phyloP scores from a whole-genome alignment of 2,888 invertebrate genomes.

The Agapetus fuscipes region DNA sequence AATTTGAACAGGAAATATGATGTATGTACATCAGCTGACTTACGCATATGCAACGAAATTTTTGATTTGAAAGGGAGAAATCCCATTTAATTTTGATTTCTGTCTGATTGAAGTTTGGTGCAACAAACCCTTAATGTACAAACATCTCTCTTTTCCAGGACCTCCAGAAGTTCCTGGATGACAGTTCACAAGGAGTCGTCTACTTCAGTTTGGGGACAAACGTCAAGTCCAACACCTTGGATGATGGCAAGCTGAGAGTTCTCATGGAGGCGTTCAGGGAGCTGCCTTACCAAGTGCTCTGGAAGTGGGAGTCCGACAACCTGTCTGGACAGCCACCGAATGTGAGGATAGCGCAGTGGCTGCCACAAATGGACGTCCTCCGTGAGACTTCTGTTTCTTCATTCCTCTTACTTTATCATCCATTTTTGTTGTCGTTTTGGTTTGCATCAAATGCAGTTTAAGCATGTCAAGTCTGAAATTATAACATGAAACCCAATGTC shows the following conservation, averaged over 20 bases:
- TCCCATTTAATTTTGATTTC: too few species aligned
- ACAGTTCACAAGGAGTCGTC: constrained; percentile 36
- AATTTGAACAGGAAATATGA: too few species aligned
- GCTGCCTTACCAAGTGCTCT: constrained; percentile 40
- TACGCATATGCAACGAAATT: too few species aligned
- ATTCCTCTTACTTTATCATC: too few species aligned
- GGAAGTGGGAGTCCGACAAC: constrained; percentile 40
- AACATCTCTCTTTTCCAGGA: constrained; percentile 29
- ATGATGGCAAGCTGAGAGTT: constrained; percentile 31
- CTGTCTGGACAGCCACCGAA: constrained; percentile 35
- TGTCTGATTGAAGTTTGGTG: too few species aligned
- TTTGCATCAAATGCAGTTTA: too few species aligned
- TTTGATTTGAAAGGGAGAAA: too few species aligned
- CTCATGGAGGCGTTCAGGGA: constrained; percentile 39
- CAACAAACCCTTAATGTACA: too few species aligned
- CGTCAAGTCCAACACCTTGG: constrained; percentile 37
- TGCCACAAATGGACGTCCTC: constrained; percentile 47
- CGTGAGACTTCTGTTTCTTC: constrained; percentile 30
- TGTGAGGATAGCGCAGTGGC: constrained; percentile 39
- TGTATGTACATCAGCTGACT: too few species aligned
- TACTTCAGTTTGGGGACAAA: constrained; percentile 45
- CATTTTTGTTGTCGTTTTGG: too few species aligned
- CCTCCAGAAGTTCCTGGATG: constrained; percentile 31
- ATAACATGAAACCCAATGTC: too few species aligned
- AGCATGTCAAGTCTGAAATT: too few species aligned